phyloP scores from a whole-genome alignment of 2,113 vertebrate genomes.

The Periophthalmus modestus region DNA sequence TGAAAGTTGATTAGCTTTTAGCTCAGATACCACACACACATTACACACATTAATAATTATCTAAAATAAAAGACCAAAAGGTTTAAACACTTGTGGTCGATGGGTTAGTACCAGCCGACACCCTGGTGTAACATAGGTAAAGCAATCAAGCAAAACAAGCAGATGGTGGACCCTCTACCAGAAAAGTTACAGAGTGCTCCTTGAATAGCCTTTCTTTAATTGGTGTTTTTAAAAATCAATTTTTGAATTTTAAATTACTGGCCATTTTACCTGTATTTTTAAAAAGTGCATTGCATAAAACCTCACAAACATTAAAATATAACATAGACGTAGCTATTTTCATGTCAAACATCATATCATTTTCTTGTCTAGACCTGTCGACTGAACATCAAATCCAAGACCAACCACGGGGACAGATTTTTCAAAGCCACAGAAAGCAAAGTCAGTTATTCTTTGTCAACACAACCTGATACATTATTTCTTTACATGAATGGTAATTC shows the following conservation, averaged over 20 bases:
- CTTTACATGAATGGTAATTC: not conserved
- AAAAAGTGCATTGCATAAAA: not conserved
- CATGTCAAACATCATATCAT: constrained; percentile 11
- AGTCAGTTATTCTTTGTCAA: not conserved
- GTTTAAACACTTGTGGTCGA: no score
- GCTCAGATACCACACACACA: no score
- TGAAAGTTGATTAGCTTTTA: no score
- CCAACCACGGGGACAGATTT: not conserved
- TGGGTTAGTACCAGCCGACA: no score
- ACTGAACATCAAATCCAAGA: not conserved
- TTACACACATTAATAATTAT: no score
- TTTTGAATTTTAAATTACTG: not conserved
- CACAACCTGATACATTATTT: not conserved
- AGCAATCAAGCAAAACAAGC: not conserved
- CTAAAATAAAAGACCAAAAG: no score
- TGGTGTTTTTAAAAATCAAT: not conserved
- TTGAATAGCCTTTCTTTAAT: not conserved
- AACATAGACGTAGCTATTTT: not conserved
- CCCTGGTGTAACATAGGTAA: not conserved
- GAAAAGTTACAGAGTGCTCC: not conserved
- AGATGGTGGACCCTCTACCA: not conserved
- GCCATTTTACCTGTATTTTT: not conserved
- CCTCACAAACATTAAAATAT: not conserved
- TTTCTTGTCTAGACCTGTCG: constrained; percentile 6
- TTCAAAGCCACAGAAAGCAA: not conserved